phyloP scores from a whole-genome alignment of 2,113 vertebrate genomes.

The Halcyon malimbica region DNA sequence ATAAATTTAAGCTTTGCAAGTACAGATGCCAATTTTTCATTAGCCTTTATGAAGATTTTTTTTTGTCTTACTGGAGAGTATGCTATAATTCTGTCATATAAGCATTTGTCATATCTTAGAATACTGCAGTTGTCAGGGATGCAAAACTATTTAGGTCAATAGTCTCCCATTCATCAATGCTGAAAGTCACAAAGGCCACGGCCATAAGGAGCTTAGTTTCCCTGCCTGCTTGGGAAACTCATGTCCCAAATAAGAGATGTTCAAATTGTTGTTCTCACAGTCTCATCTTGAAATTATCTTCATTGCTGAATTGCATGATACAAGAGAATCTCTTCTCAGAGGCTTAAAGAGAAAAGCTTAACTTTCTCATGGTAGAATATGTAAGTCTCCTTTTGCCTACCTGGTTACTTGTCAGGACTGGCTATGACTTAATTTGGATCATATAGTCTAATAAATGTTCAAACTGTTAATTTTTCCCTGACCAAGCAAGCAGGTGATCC shows the following conservation, averaged over 20 bases:
- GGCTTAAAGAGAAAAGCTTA: not conserved
- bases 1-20: not conserved
- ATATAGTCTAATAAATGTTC: not conserved
- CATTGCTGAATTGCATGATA: not conserved
- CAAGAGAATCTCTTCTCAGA: not conserved
- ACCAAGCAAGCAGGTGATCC: not conserved
- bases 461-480: not conserved
- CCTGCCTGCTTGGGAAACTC: not conserved
- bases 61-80: not conserved
- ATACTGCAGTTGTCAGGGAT: not conserved
- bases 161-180: not conserved
- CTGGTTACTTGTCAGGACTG: not conserved
- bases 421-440: not conserved
- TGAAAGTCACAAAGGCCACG: not conserved
- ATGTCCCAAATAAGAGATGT: not conserved
- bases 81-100: not conserved
- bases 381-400: not conserved
- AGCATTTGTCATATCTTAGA: not conserved
- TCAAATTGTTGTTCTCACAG: not conserved
- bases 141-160: not conserved
- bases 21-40: not conserved
- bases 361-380: not conserved
- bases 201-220: not conserved
- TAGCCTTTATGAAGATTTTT: not conserved
- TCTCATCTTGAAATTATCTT: not conserved